Base-by-base conservation (phyloP, 2,113 vertebrate species). In the Leucosticte australis region DNA sequence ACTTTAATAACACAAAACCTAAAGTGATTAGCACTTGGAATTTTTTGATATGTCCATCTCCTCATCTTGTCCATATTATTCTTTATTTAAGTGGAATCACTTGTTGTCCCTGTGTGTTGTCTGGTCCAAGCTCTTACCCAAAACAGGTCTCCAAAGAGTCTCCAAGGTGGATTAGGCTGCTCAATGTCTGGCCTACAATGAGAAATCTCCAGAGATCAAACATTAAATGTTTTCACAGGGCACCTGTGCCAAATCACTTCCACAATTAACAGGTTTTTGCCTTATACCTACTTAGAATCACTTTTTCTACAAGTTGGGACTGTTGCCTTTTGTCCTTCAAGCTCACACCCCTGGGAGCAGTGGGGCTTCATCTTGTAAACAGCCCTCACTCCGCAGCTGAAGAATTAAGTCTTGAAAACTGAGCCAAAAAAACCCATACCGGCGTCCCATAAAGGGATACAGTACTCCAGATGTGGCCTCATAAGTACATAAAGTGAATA, bases 221-320 rank as follows among this genome's bases (percentile, higher is more conserved):
- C 9, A 41, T 8, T 52, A 33, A 17, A 47, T 5, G 37, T 49
- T 10, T 80, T 46, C 42, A 26, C 28, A 22, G 13, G 27, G 14
- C 30, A 85, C 31, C 22, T 75, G 52, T 31, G 19, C 7, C 13
- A 35, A 60, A 63, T 57, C 3, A 2, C 18, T 88, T 8, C 11
- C n/a, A 79, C 1, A 24, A 22, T 50, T n/a, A 53, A 64, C n/a
- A 62, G 0, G 0, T 23, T 71, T 88, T 60, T 70, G 3, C 22
- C 30, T 44, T 69, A 39, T 7, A 60, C 35, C 13, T 31, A 31
- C 14, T 42, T 44, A 83, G 24, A 86, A 74, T 24, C 7, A 56
- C 27, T 77, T 52, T 24, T 74, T 30, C 18, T 73, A 19, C 18
- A 60, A 42, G 9, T 27, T 56, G 9, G 10, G 15, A 83, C 35